phyloP scores from a whole-genome alignment of 2,113 vertebrate genomes.

The Protobothrops mucrosquamatus region DNA sequence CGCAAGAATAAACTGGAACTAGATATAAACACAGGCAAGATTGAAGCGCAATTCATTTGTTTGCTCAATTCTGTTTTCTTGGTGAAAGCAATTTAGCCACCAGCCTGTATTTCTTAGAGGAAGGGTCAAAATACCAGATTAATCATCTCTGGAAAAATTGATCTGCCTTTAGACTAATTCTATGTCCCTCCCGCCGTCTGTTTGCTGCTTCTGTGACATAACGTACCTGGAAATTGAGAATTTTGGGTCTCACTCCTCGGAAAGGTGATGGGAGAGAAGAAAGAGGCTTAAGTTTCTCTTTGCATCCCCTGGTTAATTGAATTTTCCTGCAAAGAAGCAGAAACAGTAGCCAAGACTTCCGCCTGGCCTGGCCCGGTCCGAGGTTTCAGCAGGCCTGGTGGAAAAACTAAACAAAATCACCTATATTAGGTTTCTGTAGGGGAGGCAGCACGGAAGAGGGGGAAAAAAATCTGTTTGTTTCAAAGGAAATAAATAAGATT shows the following conservation, averaged over 20 bases:
- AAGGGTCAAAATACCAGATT: not conserved
- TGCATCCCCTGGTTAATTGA: constrained; percentile 18
- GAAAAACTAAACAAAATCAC: not conserved
- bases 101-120: not conserved
- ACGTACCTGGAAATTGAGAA: not conserved
- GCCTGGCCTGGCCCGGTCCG: not conserved
- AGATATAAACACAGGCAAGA: not conserved
- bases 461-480: not conserved
- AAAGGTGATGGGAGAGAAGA: not conserved
- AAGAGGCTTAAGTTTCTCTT: not conserved
- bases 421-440: not conserved
- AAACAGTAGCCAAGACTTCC: not conserved
- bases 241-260: not conserved
- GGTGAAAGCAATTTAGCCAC: not conserved
- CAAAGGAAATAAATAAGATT: not conserved
- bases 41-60: not conserved
- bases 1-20: not conserved
- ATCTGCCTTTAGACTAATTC: not conserved
- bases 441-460: not conserved
- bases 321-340: not conserved
- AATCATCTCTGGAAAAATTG: not conserved
- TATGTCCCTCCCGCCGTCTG: not conserved
- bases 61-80: not conserved
- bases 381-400: not conserved
- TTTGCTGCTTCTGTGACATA: not conserved